Percentiles rank a stretch among this genome's conserved stretches.
Evolutionary conservation across 2,888 invertebrate genomes (phyloP).

Genomic region (Lissocephala sabroskyi): DNA sequence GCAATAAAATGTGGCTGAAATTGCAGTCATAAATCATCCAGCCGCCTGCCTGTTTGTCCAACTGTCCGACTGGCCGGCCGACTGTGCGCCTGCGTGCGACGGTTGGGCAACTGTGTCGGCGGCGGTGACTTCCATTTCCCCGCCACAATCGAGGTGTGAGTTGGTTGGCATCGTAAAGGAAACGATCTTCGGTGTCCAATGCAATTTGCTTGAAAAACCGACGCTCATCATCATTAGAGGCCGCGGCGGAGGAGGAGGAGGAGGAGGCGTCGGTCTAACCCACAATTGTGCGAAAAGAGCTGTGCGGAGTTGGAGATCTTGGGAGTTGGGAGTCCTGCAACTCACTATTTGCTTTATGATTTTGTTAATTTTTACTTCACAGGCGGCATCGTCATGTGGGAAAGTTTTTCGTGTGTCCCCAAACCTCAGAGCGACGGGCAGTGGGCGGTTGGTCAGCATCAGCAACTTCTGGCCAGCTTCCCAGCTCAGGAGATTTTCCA

Average conservation of each 20-base stretch:
- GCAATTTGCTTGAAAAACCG: constrained; percentile 65
- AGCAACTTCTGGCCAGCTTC: too few relatives aligned
- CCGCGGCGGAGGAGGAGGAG: too few relatives aligned
- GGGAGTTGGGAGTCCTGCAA: constrained; percentile 42
- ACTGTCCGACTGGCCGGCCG: too few relatives aligned
- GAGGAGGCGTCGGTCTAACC: too few relatives aligned
- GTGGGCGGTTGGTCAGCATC: too few relatives aligned
- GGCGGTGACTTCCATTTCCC: too few relatives aligned
- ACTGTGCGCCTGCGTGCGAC: constrained; percentile 3
- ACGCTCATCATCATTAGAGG: constrained; percentile 64
- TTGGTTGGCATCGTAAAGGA: neutral
- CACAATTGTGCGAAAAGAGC: too few relatives aligned
- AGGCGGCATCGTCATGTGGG: too few relatives aligned
- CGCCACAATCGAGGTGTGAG: too few relatives aligned
- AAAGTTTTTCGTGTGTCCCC: constrained; percentile 15
- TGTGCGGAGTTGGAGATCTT: constrained; percentile 10
- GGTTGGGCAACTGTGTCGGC: neutral
- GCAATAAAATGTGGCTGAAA: constrained; percentile 64
- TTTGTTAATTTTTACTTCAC: constrained; percentile 61
- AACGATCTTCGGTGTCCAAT: neutral
- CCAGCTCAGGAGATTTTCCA: too few relatives aligned
- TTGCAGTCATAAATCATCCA: constrained; percentile 63
- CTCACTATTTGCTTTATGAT: constrained; percentile 51
- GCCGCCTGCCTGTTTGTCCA: too few relatives aligned
- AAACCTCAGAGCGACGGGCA: too few relatives aligned